Percentiles rank a stretch among this genome's conserved stretches.
Conservation (phyloP, 2,797 vertebrate species). For the Trachops cirrhosus region DNA sequence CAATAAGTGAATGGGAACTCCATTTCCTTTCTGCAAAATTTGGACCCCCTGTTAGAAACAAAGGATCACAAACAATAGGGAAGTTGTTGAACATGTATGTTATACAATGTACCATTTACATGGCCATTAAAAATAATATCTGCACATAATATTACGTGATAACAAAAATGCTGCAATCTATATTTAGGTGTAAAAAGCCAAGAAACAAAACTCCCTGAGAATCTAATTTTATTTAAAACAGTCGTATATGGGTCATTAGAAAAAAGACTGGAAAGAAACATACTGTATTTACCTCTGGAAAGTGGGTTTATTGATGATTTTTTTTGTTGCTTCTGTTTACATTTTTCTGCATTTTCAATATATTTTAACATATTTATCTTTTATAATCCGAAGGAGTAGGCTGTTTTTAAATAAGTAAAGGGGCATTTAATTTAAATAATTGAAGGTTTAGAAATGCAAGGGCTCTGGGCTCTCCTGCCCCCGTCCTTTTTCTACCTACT, state of each 20-base stretch:
- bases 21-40: constrained; percentile 39
- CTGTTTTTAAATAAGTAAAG: neutral
- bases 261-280: neutral
- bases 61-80: neutral
- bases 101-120: neutral
- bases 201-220: neutral
- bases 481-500: neutral
- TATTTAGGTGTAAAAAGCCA: neutral
- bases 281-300: neutral
- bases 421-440: neutral
- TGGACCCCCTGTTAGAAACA: neutral
- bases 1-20: neutral
- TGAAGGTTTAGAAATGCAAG: neutral
- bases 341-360: neutral
- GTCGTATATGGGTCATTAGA: neutral
- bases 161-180: neutral
- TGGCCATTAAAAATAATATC: neutral
- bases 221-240: constrained; percentile 38
- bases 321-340: neutral
- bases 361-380: neutral
- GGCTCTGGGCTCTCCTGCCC: neutral
- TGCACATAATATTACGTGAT: constrained; percentile 16
- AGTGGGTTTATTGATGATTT: neutral
- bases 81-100: neutral
- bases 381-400: neutral